Percentiles rank a stretch among this genome's conserved stretches.
Conservation (phyloP, 2,113 vertebrate genomes). For the Leptosomus discolor region DNA sequence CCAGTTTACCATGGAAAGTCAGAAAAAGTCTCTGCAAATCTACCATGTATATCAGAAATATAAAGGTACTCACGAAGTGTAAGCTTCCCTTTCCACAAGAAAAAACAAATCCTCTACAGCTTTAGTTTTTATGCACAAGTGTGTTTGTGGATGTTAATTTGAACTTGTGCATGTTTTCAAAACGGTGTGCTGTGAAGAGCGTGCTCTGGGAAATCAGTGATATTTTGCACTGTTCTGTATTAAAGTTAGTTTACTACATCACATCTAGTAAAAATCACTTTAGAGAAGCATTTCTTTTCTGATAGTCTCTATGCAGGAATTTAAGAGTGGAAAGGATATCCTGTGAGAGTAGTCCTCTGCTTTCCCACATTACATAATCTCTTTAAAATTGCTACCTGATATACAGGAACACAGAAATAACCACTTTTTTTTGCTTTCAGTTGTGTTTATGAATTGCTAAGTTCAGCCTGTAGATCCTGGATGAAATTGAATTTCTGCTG, state of each 20-base stretch:
- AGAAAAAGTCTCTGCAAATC: background rate
- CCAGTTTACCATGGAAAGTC: background rate
- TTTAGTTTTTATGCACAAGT: background rate
- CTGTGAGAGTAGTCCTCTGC: background rate
- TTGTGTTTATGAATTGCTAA: background rate
- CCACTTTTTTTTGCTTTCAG: background rate
- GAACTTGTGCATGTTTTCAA: background rate
- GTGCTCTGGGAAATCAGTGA: background rate
- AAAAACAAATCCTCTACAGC: background rate
- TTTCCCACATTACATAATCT: background rate
- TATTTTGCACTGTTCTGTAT: background rate
- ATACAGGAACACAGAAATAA: background rate
- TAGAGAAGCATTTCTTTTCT: background rate
- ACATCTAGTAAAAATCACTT: constrained; percentile 9
- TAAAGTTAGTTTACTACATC: constrained; percentile 13
- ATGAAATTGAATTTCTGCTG: background rate
- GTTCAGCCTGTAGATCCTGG: background rate
- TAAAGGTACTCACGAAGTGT: background rate
- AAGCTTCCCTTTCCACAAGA: background rate
- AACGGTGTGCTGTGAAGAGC: background rate
- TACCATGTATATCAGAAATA: background rate
- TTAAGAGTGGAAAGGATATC: background rate
- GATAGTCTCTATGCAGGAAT: background rate
- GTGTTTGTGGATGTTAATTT: constrained; percentile 36
- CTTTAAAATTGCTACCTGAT: background rate